phyloP scores from a whole-genome alignment of 2,888 invertebrate species.

The Oscheius onirici region DNA sequence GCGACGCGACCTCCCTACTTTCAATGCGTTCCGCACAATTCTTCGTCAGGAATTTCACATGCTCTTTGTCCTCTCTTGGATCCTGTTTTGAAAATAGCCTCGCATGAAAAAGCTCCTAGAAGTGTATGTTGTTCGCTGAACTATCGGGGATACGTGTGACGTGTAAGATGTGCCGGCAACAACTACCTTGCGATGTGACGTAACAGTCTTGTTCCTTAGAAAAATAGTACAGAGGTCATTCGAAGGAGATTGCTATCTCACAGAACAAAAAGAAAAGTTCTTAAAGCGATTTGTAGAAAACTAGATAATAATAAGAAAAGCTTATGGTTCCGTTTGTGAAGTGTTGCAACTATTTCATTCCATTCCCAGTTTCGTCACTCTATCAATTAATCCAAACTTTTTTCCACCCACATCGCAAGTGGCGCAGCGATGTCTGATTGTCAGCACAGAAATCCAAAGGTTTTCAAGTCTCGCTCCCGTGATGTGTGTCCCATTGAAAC shows the following conservation, averaged over 20 bases:
- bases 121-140: neutral
- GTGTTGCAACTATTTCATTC: no score
- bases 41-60: conserved; percentile 12
- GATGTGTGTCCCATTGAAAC: neutral
- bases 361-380: neutral
- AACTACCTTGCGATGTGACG: conserved; percentile 10
- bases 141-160: neutral
- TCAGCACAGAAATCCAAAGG: neutral
- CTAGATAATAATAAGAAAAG: no score
- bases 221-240: conserved; percentile 4
- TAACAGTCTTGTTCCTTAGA: neutral
- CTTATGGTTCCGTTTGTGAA: no score
- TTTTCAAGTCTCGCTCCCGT: neutral
- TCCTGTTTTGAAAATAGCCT: neutral
- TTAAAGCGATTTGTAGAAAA: no score
- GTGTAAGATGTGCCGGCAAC: neutral
- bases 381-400: neutral
- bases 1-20: conserved; percentile 1
- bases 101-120: no score
- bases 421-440: neutral
- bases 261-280: no score
- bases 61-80: no score
- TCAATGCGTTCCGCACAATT: conserved; percentile 11
- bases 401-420: neutral
- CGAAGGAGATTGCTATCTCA: neutral